These are phyloP conservation scores for Polydrusus cervinus DNA, from an alignment of 2,888 invertebrate species.

Conservation along the genomic window DNA sequence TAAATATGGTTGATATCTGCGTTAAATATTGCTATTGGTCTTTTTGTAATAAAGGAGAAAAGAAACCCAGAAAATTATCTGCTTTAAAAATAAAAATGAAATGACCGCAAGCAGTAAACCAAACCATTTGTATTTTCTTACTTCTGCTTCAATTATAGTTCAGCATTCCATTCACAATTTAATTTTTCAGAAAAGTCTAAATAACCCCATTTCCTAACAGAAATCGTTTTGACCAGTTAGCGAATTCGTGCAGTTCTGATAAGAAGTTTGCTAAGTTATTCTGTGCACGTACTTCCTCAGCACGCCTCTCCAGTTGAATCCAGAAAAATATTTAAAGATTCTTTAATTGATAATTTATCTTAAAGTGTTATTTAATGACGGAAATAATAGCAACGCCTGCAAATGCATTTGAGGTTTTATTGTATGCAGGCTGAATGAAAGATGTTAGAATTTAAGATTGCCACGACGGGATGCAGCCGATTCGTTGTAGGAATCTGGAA, in stretches of 20 bases:
- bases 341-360: slow-evolving; percentile 51
- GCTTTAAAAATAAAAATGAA: background rate
- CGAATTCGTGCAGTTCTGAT: slow-evolving; percentile 50
- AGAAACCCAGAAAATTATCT: background rate
- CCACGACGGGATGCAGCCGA: background rate
- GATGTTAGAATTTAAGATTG: no score
- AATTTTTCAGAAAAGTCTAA: slow-evolving; percentile 16
- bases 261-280: slow-evolving; percentile 41
- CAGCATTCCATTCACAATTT: slow-evolving; percentile 12
- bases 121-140: background rate
- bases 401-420: background rate
- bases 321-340: slow-evolving; percentile 50
- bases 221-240: slow-evolving; percentile 54
- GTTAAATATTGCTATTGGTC: no score
- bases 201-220: slow-evolving; percentile 44
- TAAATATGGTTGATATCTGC: no score
- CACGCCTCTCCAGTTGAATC: slow-evolving; percentile 49
- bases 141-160: slow-evolving; percentile 7
- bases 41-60: no score
- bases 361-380: slow-evolving; percentile 23
- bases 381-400: background rate
- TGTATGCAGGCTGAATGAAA: background rate
- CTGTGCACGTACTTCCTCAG: slow-evolving; percentile 46
- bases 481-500: no score
- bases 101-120: background rate